Base-by-base conservation (phyloP, 2,797 vertebrate species). In the Selene dorsalis region DNA sequence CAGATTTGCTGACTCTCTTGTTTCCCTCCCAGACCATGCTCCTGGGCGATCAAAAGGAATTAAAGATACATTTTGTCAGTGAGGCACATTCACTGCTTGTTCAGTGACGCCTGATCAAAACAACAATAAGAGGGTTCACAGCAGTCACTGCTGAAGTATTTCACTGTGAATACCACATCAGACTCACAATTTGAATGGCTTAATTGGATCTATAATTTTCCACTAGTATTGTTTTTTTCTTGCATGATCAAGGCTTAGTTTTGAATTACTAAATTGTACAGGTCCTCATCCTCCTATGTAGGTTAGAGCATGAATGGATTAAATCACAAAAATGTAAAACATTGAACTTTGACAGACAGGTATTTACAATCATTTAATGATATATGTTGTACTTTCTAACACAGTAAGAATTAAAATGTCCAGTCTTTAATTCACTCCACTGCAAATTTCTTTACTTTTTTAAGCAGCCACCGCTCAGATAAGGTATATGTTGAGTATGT, bases 11-110 rank as follows among this genome's bases (percentile, higher is more conserved):
- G 24, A 70, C 14, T 52, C 7, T 20, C 35, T 53, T 62, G 50
- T 77, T 69, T 79, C 41, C 55, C 20, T 55, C 24, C 52, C 43
- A 72, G n/a, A 71, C 47, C 39, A 22, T 69, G 47, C 39, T 80
- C 39, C 39, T 0, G 30, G 12, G 41, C 69, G 64, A 69, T 69
- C 38, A 69, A 73, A 70, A 57, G 3, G 35, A 62, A 72, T 52
- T 47, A 68, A 24, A 12, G 2, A 38, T 2, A 38, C 10, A 39
- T 41, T n/a, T 47, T 22, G 24, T 28, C 28, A 61, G n/a, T 61
- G n/a, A 73, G 17, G 52, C 30, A 39, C 26, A 43, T 73, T 69
- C 67, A 45, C 48, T n/a, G 30, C 9, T 5, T n/a, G 30, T 73
- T 17, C 48, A 18, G 6, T 64, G 53, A 64, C 65, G 75, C 22